Evolutionary conservation across 1,140 invertebrate genomes (phyloP), one percentile per base, ranked within the genome.

Genomic region (Eriosoma lanigerum): DNA sequence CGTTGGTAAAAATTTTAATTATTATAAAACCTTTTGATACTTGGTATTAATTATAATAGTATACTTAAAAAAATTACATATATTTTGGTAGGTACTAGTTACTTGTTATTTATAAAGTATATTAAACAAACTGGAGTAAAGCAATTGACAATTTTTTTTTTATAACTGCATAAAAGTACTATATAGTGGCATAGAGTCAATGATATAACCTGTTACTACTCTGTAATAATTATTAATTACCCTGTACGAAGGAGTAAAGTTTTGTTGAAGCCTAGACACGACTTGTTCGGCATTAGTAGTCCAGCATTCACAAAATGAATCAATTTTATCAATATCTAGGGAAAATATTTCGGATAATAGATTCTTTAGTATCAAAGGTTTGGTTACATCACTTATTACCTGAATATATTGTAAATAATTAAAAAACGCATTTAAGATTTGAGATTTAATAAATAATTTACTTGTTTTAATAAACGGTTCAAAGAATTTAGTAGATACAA

Each of bases 301-400:
- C 75, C 75, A 78, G 26, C 56, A 78, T 26, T 56, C 15, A 78
- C 75, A 62, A 78, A 78, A 78, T 19, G 19, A 44, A 44, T 62
- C 56, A 12, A 78, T 38, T 62, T 78, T 78, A 9, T 48, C 60
- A 0, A 12, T 8, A 26, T 78, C 44, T 2, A 78, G 46, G 1
- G 26, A 62, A 78, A 78, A 46, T 60, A 78, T 1, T 21, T 48
- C 15, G 5, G 32, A 60, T 21, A 78, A 62, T 12, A 78, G 8
- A 58, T 62, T 46, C 62, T 62, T 78, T 19, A 78, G 38, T 62
- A 60, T 9, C 6, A 17, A 12, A 32, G 75, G 75, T 78, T 78
- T 78, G 13, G 24, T 78, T 6, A 78, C 75, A 48, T 78, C 38
- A 48, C 75, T 62, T 44, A 78, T 78, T 46, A 78, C 54, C 75